Conservation (phyloP, 1,140 invertebrate species). For the Thaumetopoea pityocampa region DNA sequence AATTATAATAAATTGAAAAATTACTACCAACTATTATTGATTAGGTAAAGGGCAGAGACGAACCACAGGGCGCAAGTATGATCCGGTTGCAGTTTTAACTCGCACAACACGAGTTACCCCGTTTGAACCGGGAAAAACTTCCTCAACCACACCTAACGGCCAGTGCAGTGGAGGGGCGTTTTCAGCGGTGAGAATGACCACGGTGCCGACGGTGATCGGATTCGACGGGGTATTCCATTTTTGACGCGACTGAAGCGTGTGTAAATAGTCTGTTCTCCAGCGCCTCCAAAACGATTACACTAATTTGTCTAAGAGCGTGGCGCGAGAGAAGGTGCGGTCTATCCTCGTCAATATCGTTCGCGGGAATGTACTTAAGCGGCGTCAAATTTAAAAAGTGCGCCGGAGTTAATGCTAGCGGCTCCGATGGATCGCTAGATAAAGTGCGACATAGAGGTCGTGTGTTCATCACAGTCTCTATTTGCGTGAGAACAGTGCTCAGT, state of each 20-base stretch:
- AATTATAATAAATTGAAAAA: too few species aligned
- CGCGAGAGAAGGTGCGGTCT: too few species aligned
- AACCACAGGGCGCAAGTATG: constrained; percentile 10
- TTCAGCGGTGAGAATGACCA: constrained; percentile 10
- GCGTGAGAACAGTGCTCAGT: too few species aligned
- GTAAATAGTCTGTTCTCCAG: too few species aligned
- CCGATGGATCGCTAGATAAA: constrained; percentile 4
- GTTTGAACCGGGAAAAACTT: constrained; percentile 11
- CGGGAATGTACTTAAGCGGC: constrained; percentile 12
- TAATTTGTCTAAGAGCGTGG: too few species aligned
- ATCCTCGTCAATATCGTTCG: too few species aligned
- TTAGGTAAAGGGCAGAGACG: constrained; percentile 10
- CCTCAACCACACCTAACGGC: constrained; percentile 16
- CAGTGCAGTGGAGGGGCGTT: constrained; percentile 11
- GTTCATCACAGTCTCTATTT: constrained; percentile 14
- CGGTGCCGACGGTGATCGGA: constrained; percentile 9
- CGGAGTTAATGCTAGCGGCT: constrained; percentile 11
- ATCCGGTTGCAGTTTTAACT: constrained; percentile 5
- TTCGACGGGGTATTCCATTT: too few species aligned
- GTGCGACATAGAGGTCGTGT: constrained; percentile 7
- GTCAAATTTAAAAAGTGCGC: constrained; percentile 15
- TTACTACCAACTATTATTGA: constrained; percentile 4
- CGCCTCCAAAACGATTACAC: too few species aligned
- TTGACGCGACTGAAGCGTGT: too few species aligned
- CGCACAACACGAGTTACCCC: constrained; percentile 4